phyloP scores from a whole-genome alignment of 2,113 vertebrate species.

The Papio anubis region DNA sequence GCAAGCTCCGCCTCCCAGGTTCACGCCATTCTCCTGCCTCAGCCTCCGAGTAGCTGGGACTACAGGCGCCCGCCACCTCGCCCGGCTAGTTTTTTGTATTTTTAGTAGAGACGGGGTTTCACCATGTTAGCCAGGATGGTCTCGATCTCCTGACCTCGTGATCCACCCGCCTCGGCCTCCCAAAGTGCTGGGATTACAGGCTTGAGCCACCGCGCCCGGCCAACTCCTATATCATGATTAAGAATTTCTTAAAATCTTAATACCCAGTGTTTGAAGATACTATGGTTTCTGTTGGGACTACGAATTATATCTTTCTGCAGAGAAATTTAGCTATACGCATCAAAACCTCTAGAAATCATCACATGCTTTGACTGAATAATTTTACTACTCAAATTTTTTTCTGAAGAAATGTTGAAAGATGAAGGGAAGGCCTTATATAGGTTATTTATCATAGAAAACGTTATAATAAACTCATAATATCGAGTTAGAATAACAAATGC shows the following conservation, averaged over 20 bases:
- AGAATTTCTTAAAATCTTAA: conserved; percentile 33
- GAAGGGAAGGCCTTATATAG: not conserved
- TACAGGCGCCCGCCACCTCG: too few relatives aligned
- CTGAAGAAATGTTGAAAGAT: conserved; percentile 10
- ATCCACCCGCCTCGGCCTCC: too few relatives aligned
- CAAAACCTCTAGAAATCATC: not conserved
- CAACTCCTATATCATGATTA: not conserved
- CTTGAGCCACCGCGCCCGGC: too few relatives aligned
- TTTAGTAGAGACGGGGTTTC: too few relatives aligned
- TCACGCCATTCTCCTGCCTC: too few relatives aligned
- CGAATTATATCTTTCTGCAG: not conserved
- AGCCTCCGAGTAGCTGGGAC: too few relatives aligned
- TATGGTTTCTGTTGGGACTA: not conserved
- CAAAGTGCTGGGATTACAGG: too few relatives aligned
- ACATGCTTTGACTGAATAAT: not conserved
- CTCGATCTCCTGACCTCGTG: too few relatives aligned
- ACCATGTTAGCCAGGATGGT: too few relatives aligned
- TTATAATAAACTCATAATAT: not conserved
- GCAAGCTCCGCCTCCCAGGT: too few relatives aligned
- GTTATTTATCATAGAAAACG: not conserved
- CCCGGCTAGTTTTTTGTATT: too few relatives aligned
- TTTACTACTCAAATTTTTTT: conserved; percentile 27
- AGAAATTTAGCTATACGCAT: not conserved
- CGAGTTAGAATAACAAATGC: conserved; percentile 28
- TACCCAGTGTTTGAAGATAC: not conserved